Percentiles rank a stretch among this genome's conserved stretches.
These are phyloP conservation scores for Bombus difficillimus DNA, from an alignment of 1,140 invertebrate genomes.

Conservation along the genomic window DNA sequence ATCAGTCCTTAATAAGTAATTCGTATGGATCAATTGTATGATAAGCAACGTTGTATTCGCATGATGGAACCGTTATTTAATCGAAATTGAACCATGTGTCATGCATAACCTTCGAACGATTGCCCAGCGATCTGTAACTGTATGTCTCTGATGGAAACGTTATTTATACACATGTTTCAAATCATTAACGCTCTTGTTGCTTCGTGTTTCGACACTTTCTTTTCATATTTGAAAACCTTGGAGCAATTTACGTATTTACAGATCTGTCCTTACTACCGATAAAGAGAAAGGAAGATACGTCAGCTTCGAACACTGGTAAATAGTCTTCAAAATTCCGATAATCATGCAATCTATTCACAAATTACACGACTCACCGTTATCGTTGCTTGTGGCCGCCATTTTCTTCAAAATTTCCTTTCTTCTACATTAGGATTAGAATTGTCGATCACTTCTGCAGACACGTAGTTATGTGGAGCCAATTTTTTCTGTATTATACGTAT, in stretches of 20 bases:
- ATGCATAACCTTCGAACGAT: background rate
- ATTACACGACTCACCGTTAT: background rate
- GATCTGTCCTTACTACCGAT: background rate
- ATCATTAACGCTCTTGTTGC: background rate
- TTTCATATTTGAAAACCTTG: background rate
- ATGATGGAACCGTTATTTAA: slow-evolving; percentile 26
- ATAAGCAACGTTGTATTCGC: background rate
- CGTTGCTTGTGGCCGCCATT: background rate
- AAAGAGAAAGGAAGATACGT: background rate
- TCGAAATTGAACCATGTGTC: slow-evolving; percentile 7
- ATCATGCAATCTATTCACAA: background rate
- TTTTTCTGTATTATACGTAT: background rate
- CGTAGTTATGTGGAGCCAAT: background rate
- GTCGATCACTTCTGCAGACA: background rate
- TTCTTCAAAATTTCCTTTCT: background rate
- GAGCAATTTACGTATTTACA: background rate
- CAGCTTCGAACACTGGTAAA: background rate
- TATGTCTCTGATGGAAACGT: background rate
- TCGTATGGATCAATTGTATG: slow-evolving; percentile 41
- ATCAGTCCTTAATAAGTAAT: slow-evolving; percentile 30
- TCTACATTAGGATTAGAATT: background rate
- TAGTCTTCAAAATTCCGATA: background rate
- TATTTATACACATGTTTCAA: slow-evolving; percentile 1
- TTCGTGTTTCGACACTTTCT: background rate
- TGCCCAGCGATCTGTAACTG: background rate